phyloP scores from a whole-genome alignment of 2,797 vertebrate species.

The Falco peregrinus region DNA sequence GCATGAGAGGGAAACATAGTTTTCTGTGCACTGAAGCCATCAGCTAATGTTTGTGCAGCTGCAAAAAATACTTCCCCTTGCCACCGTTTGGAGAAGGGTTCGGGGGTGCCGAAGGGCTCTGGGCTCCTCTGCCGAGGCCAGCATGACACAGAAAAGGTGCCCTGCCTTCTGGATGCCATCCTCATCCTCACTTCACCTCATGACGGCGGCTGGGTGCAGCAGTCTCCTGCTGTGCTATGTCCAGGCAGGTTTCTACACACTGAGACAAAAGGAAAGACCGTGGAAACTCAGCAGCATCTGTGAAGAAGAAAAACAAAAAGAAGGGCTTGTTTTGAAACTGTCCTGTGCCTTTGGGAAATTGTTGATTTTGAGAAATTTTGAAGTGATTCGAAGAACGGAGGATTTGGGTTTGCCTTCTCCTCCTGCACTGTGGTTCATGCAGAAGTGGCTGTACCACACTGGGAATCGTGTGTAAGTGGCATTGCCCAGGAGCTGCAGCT shows the following conservation, averaged over 20 bases:
- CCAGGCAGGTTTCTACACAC: background rate
- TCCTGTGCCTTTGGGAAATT: background rate
- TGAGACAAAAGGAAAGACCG: background rate
- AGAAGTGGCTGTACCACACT: rapidly evolving
- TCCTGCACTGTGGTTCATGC: rapidly evolving
- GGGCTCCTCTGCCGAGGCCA: background rate
- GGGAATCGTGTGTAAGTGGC: background rate
- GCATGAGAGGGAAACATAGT: background rate
- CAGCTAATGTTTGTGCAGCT: constrained; percentile 11
- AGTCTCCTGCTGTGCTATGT: background rate
- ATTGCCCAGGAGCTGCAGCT: background rate
- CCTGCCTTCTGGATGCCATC: background rate
- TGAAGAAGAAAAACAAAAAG: background rate
- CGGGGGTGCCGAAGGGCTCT: background rate
- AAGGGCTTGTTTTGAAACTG: background rate
- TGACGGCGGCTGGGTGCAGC: background rate
- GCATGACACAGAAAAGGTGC: background rate
- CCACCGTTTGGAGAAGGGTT: background rate
- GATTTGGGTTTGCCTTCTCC: background rate
- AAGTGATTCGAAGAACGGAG: background rate
- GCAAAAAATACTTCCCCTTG: constrained; percentile 5
- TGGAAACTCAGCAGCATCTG: background rate
- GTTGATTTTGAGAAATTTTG: background rate
- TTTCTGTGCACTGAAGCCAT: background rate
- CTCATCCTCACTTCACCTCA: background rate